A percentile compares a stretch with the other conserved stretches of the same genome.
Conservation (phyloP, 2,113 vertebrate genomes). For the Halichoerus grypus region DNA sequence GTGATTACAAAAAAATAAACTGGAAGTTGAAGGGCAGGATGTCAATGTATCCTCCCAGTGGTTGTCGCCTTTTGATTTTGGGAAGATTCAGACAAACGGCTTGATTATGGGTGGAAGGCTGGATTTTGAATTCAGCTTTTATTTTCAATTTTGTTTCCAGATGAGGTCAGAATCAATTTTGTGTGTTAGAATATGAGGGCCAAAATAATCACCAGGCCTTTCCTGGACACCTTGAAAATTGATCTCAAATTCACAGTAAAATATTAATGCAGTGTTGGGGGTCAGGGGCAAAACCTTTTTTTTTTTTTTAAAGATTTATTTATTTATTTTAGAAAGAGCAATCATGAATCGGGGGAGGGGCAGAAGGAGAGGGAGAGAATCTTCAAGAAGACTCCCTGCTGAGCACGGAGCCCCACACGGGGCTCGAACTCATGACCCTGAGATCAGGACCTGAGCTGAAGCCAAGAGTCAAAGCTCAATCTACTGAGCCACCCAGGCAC, state of each 20-base stretch:
- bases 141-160: conserved; percentile 27
- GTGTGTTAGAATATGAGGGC: background rate
- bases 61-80: background rate
- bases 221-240: background rate
- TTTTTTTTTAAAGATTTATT: background rate
- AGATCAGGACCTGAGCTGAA: background rate
- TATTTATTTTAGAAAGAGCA: background rate
- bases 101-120: background rate
- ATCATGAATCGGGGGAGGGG: background rate
- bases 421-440: background rate
- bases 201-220: background rate
- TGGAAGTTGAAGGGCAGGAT: background rate
- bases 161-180: background rate
- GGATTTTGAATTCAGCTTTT: background rate
- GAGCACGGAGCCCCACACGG: background rate
- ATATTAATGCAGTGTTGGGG: background rate
- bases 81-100: background rate
- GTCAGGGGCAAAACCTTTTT: background rate
- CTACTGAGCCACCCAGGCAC: background rate
- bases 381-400: background rate
- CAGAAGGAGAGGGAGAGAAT: background rate
- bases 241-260: background rate
- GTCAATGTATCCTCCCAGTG: background rate
- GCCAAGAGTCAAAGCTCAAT: background rate
- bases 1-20: background rate